Evolutionary conservation across 2,888 invertebrate genomes (phyloP).

Genomic region (Urechis unicinctus): DNA sequence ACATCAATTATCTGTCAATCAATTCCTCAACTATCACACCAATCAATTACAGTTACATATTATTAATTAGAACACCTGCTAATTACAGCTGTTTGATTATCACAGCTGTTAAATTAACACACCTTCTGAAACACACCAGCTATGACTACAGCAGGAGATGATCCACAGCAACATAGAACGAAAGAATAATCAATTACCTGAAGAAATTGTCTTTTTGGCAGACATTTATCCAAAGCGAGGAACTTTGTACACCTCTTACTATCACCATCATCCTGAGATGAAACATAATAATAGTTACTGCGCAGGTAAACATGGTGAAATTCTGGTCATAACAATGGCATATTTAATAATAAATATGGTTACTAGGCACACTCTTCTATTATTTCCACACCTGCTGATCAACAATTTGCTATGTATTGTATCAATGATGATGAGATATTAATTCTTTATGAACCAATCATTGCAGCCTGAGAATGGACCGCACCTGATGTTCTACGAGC

Average conservation of each 20-base stretch:
- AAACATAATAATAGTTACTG: background rate
- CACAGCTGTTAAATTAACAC: too few relatives aligned
- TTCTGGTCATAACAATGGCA: too few relatives aligned
- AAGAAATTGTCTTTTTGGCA: conserved; percentile 79
- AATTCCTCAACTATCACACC: background rate
- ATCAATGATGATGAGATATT: too few relatives aligned
- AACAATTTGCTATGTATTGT: too few relatives aligned
- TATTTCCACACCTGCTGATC: background rate
- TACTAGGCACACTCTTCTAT: background rate
- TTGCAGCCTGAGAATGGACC: background rate
- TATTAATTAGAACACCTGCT: too few relatives aligned
- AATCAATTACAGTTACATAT: background rate
- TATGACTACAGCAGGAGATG: too few relatives aligned
- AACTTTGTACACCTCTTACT: conserved; percentile 64
- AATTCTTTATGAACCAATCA: too few relatives aligned
- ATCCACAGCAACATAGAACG: too few relatives aligned
- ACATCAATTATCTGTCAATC: conserved; percentile 55
- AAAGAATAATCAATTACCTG: conserved; percentile 72
- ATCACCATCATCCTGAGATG: background rate
- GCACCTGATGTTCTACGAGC: conserved; percentile 65
- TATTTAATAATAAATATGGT: too few relatives aligned
- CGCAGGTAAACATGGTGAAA: too few relatives aligned
- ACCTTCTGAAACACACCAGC: too few relatives aligned
- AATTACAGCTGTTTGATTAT: background rate
- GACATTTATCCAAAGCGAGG: conserved; percentile 86